Conservation (phyloP, 1,140 invertebrate genomes). For the Psix sp. region DNA sequence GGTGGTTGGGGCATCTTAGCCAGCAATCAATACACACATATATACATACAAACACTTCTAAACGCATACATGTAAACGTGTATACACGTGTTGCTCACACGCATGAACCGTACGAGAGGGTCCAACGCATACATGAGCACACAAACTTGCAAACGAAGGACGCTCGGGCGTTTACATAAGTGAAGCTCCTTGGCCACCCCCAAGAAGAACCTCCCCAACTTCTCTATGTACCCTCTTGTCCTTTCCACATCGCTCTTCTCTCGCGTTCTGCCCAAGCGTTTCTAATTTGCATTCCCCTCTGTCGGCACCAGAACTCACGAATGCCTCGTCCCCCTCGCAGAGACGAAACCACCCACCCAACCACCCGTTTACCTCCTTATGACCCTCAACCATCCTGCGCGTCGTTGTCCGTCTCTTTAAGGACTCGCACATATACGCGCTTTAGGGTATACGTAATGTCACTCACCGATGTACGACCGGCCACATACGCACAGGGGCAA, state of each 20-base stretch:
- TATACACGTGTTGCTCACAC: constrained; percentile 25
- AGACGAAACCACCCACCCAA: constrained; percentile 13
- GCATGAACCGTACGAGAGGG: constrained; percentile 31
- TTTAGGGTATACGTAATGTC: constrained; percentile 28
- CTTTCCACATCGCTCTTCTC: constrained; percentile 56
- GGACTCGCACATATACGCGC: constrained; percentile 54
- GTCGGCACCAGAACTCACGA: constrained; percentile 62
- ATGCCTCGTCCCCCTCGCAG: constrained; percentile 10
- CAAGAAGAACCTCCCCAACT: constrained; percentile 64
- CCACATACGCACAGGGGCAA: constrained; percentile 50
- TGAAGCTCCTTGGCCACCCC: constrained; percentile 71
- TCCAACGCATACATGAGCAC: constrained; percentile 37
- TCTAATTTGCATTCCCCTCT: constrained; percentile 78
- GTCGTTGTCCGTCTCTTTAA: constrained; percentile 72
- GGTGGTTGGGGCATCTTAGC: constrained; percentile 65
- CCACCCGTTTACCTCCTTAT: constrained; percentile 32
- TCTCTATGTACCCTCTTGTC: constrained; percentile 57
- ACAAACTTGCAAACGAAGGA: constrained; percentile 49
- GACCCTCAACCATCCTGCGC: constrained; percentile 55
- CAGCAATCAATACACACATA: constrained; percentile 75
- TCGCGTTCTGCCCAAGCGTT: constrained; percentile 74
- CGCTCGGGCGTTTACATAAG: constrained; percentile 69
- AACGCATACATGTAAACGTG: constrained; percentile 26
- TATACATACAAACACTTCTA: constrained; percentile 49
- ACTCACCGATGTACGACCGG: constrained; percentile 42